phyloP scores from a whole-genome alignment of 2,888 invertebrate species.

The Euclidia mi region DNA sequence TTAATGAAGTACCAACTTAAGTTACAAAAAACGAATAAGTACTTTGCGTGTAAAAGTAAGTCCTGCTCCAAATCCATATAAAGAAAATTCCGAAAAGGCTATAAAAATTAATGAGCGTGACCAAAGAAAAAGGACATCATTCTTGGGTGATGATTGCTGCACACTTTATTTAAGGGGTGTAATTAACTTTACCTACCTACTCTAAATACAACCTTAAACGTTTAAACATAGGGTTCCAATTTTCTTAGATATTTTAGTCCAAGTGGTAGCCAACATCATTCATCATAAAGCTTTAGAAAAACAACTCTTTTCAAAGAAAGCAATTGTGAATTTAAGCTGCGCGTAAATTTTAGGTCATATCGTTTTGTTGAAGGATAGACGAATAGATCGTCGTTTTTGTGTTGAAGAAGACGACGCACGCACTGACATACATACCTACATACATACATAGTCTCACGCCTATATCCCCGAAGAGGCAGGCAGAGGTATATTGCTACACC shows the following conservation, averaged over 20 bases:
- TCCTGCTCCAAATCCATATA: neutral
- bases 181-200: constrained; percentile 1
- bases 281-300: constrained; percentile 19
- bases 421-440: no score
- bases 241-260: no score
- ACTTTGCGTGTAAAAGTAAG: neutral
- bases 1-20: no score
- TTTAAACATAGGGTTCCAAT: neutral
- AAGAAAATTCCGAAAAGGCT: neutral
- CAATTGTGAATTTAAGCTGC: neutral
- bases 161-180: neutral
- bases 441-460: no score
- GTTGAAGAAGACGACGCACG: no score
- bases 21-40: neutral
- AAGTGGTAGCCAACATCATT: constrained; percentile 1
- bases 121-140: neutral
- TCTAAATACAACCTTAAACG: neutral
- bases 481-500: no score
- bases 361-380: neutral
- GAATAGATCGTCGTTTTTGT: no score
- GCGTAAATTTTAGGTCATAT: constrained; percentile 2
- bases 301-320: constrained; percentile 8
- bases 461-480: no score
- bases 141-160: constrained; percentile 5
- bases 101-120: constrained; percentile 1